These are phyloP conservation scores for Dicentrarchus labrax DNA, from an alignment of 2,113 vertebrate species.

Conservation along the genomic window DNA sequence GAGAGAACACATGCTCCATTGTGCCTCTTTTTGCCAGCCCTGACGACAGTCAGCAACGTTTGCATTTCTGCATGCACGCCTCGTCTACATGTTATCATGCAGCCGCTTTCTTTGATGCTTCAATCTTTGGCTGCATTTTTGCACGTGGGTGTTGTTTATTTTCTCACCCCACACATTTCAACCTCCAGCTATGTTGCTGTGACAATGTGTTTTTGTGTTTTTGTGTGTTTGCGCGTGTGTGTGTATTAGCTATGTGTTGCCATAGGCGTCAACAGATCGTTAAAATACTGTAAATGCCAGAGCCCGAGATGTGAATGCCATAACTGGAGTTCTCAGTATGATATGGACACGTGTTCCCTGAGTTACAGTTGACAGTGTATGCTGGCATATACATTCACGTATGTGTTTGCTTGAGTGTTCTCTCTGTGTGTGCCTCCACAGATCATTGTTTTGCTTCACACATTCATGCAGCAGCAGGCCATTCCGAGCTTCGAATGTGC, in stretches of 20 bases:
- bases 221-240: not conserved
- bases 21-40: slow-evolving; percentile 56
- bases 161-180: slow-evolving; percentile 25
- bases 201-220: slow-evolving; percentile 42
- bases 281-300: slow-evolving; percentile 12
- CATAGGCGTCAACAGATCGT: slow-evolving; percentile 53
- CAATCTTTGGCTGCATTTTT: slow-evolving; percentile 46
- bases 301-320: slow-evolving; percentile 14
- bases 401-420: slow-evolving; percentile 14
- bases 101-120: not conserved
- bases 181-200: slow-evolving; percentile 27
- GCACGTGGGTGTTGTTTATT: slow-evolving; percentile 47
- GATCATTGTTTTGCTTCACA: slow-evolving; percentile 11
- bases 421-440: slow-evolving; percentile 23
- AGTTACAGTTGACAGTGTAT: not conserved
- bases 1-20: slow-evolving; percentile 75
- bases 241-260: slow-evolving; percentile 20
- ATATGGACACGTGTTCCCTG: not conserved
- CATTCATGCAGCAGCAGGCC: not conserved
- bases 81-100: not conserved
- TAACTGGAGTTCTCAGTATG: slow-evolving; percentile 13
- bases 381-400: slow-evolving; percentile 4
- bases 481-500: not conserved
- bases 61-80: slow-evolving; percentile 38
- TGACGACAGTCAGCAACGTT: slow-evolving; percentile 55